Percentiles rank a stretch among this genome's conserved stretches.
Conservation (phyloP, 2,797 vertebrate genomes). For the Hemitrygon akajei region DNA sequence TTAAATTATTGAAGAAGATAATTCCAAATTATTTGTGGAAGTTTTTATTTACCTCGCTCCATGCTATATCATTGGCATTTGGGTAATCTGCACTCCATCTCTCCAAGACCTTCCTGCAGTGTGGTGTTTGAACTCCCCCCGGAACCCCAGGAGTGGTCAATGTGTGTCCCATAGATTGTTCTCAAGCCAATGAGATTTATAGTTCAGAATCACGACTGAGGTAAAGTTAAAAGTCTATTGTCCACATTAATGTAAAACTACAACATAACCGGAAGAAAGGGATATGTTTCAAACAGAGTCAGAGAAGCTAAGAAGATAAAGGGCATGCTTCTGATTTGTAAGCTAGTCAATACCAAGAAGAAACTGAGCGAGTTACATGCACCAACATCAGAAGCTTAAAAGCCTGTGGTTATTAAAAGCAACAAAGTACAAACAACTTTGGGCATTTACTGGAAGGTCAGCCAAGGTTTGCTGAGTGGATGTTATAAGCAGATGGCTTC, state of each 20-base stretch:
- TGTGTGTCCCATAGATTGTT: background rate
- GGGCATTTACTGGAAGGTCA: background rate
- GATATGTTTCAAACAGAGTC: background rate
- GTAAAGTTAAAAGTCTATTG: background rate
- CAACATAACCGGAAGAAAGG: background rate
- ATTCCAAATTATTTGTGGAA: too few species aligned
- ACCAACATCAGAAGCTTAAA: background rate
- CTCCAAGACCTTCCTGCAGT: too few species aligned
- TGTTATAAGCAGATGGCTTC: background rate
- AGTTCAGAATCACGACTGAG: background rate
- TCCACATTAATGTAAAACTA: background rate
- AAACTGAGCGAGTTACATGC: background rate
- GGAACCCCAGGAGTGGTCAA: too few species aligned
- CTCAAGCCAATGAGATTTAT: background rate
- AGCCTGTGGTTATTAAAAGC: conserved; percentile 13
- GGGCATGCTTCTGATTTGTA: background rate
- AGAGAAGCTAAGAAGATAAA: background rate
- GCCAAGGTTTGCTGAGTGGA: background rate
- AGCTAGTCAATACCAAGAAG: background rate
- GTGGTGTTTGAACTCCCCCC: too few species aligned
- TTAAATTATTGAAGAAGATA: too few species aligned
- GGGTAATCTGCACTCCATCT: too few species aligned
- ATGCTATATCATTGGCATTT: too few species aligned
- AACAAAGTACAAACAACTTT: background rate
- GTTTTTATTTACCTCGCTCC: too few species aligned